A percentile compares a stretch with the other conserved stretches of the same genome.
Evolutionary conservation across 2,888 invertebrate species (phyloP).

Genomic region (Aproaerema taeniolella): DNA sequence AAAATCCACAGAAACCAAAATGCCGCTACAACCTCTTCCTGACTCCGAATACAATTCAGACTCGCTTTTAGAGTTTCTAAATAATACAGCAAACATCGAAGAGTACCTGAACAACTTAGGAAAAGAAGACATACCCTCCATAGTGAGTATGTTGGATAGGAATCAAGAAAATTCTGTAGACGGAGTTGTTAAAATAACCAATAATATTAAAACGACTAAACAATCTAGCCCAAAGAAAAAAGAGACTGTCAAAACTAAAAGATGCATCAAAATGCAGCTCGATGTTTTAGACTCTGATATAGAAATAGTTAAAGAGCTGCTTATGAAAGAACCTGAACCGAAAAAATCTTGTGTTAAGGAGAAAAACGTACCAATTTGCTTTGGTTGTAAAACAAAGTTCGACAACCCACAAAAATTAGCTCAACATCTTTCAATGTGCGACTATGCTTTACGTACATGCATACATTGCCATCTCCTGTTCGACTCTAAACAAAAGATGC

Average conservation of each 20-base stretch:
- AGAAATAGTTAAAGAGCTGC: slow-evolving; percentile 53
- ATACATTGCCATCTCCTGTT: slow-evolving; percentile 51
- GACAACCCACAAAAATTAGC: slow-evolving; percentile 49
- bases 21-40: slow-evolving; percentile 57
- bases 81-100: slow-evolving; percentile 66
- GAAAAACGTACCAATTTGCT: slow-evolving; percentile 42
- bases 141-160: slow-evolving; percentile 61
- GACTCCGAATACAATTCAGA: slow-evolving; percentile 71
- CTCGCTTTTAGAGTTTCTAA: slow-evolving; percentile 64
- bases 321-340: slow-evolving; percentile 45
- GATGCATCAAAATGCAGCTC: slow-evolving; percentile 51
- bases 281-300: slow-evolving; percentile 61
- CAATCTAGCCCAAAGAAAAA: slow-evolving; percentile 52
- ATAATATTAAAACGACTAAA: slow-evolving; percentile 39
- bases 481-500: slow-evolving; percentile 59
- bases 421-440: slow-evolving; percentile 58
- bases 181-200: slow-evolving; percentile 27
- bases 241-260: slow-evolving; percentile 30
- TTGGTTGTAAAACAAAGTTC: slow-evolving; percentile 53
- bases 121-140: slow-evolving; percentile 66
- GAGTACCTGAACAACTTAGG: slow-evolving; percentile 64
- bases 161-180: slow-evolving; percentile 45
- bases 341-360: slow-evolving; percentile 33
- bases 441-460: slow-evolving; percentile 52
- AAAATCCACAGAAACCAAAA: slow-evolving; percentile 48